A percentile compares a stretch with the other conserved stretches of the same genome.
Evolutionary conservation across 2,113 vertebrate genomes (phyloP).

Genomic region (Lonchura striata): DNA sequence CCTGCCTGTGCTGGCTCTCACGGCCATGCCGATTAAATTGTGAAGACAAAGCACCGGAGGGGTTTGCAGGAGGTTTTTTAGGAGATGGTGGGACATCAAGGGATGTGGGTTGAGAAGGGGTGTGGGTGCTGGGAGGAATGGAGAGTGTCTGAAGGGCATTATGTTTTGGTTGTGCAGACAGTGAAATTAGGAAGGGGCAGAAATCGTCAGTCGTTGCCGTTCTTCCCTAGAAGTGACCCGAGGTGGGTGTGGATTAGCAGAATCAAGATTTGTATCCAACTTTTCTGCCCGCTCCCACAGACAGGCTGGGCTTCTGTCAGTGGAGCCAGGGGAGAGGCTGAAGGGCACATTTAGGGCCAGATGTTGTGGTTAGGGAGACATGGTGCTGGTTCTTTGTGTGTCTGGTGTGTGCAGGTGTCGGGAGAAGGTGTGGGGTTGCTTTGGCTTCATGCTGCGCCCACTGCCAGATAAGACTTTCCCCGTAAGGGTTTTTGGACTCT

Average conservation of each 20-base stretch:
- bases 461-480: not conserved
- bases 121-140: not conserved
- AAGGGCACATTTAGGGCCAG: not conserved
- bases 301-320: not conserved
- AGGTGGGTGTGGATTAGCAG: not conserved
- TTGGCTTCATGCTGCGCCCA: not conserved
- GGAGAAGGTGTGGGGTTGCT: not conserved
- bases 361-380: not conserved
- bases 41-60: not conserved
- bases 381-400: not conserved
- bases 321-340: not conserved
- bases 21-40: rapidly evolving
- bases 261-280: rapidly evolving
- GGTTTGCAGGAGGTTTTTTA: not conserved
- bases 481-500: not conserved
- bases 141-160: not conserved
- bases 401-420: not conserved
- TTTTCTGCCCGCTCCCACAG: not conserved
- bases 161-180: not conserved
- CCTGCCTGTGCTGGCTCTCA: not conserved
- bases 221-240: not conserved
- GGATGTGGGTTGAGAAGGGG: not conserved
- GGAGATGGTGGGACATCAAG: not conserved
- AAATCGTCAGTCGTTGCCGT: not conserved
- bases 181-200: not conserved